These are phyloP conservation scores for Zalophus californianus DNA, from an alignment of 2,797 vertebrate species.

Conservation along the genomic window DNA sequence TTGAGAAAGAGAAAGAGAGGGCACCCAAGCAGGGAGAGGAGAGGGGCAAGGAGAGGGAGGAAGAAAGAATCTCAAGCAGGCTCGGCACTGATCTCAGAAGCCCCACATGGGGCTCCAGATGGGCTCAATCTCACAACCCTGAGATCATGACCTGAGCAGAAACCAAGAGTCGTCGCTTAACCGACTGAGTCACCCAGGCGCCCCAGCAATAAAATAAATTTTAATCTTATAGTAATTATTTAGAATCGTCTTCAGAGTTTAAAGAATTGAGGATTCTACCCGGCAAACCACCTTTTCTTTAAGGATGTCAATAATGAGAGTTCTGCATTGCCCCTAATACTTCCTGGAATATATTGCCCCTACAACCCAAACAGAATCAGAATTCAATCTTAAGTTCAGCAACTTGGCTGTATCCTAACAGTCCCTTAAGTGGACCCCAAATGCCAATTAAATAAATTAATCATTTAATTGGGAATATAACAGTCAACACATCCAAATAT, in stretches of 20 bases:
- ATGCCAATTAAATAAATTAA: neutral
- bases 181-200: neutral
- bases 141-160: neutral
- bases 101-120: neutral
- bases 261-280: neutral
- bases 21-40: neutral
- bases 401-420: neutral
- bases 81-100: neutral
- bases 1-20: neutral
- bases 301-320: neutral
- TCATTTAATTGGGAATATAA: constrained; percentile 11
- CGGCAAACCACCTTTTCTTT: neutral
- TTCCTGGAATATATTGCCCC: neutral
- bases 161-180: neutral
- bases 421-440: neutral
- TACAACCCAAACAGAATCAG: neutral
- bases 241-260: neutral
- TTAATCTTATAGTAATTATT: neutral
- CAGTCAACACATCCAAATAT: neutral
- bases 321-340: neutral
- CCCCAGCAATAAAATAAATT: constrained; percentile 25
- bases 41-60: neutral
- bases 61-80: neutral
- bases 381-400: neutral
- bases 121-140: neutral